These are phyloP conservation scores for Drosophila saltans DNA, from an alignment of 1,140 invertebrate species.

Conservation along the genomic window DNA sequence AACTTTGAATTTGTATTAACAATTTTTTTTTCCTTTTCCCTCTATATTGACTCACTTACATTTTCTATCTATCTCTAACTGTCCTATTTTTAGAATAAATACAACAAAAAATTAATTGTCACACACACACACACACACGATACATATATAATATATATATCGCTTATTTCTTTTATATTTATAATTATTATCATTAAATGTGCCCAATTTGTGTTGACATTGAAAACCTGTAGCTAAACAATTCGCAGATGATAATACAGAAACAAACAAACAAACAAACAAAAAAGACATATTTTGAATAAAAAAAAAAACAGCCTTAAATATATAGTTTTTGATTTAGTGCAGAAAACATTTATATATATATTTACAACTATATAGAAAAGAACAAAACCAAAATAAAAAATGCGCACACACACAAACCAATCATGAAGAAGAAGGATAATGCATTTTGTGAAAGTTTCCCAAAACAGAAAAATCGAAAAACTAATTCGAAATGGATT, in stretches of 20 bases:
- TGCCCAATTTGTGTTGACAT: slow-evolving; percentile 76
- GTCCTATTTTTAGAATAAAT: slow-evolving; percentile 44
- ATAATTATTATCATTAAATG: slow-evolving; percentile 49
- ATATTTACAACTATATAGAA: slow-evolving; percentile 30
- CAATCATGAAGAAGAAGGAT: slow-evolving; percentile 17
- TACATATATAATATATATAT: neutral
- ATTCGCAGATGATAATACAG: slow-evolving; percentile 46
- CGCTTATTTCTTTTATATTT: neutral
- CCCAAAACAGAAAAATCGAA: slow-evolving; percentile 36
- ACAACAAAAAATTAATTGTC: slow-evolving; percentile 79
- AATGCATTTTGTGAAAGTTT: neutral
- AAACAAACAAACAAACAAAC: neutral
- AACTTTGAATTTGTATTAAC: neutral
- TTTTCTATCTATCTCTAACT: slow-evolving; percentile 36
- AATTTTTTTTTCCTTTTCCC: neutral
- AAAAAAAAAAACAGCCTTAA: slow-evolving; percentile 43
- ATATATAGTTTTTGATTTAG: slow-evolving; percentile 60
- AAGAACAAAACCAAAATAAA: slow-evolving; percentile 15
- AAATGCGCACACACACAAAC: slow-evolving; percentile 49
- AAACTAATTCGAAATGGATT: slow-evolving; percentile 51
- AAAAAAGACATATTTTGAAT: slow-evolving; percentile 61
- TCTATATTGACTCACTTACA: slow-evolving; percentile 28
- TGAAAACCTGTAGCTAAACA: slow-evolving; percentile 77
- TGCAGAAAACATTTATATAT: slow-evolving; percentile 33
- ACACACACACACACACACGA: neutral